Evolutionary conservation across 2,113 vertebrate genomes (phyloP).

Genomic region (Dunckerocampus dactyliophorus): DNA sequence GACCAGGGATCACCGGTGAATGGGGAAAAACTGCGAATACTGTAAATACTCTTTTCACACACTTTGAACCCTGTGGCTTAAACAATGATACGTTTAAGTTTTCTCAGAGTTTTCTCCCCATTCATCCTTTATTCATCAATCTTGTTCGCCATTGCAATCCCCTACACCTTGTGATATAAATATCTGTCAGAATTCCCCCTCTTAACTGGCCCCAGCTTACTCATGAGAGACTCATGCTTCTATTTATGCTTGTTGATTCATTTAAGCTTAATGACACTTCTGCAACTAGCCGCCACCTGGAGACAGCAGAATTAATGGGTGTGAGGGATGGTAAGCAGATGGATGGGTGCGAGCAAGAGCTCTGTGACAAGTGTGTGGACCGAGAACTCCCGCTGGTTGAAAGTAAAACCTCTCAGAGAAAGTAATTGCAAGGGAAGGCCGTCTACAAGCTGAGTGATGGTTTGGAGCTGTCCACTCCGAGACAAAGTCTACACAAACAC

Average conservation of each 20-base stretch:
- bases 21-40: too few relatives aligned
- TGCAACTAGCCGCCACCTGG: constrained; percentile 44
- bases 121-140: too few relatives aligned
- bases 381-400: constrained; percentile 32
- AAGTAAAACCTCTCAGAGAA: constrained; percentile 6
- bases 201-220: constrained; percentile 6
- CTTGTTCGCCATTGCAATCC: constrained; percentile 4
- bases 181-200: constrained; percentile 29
- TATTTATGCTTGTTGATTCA: constrained; percentile 52
- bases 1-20: too few relatives aligned
- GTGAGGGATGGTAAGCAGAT: constrained; percentile 52
- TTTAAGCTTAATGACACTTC: constrained; percentile 58
- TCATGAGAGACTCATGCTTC: constrained; percentile 22
- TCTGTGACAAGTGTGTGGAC: constrained; percentile 26
- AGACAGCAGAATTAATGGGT: constrained; percentile 56
- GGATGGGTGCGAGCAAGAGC: constrained; percentile 32
- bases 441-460: constrained; percentile 47
- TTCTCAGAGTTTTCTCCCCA: too few relatives aligned
- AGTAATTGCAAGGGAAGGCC: constrained; percentile 41
- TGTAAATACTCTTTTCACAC: too few relatives aligned
- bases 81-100: too few relatives aligned
- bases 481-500: constrained; percentile 25
- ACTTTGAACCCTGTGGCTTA: too few relatives aligned
- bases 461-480: constrained; percentile 31
- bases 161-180: constrained; percentile 34